Evolutionary conservation across 2,113 vertebrate genomes (phyloP), one percentile per base, ranked within the genome.

Genomic region (Xyliphius kryptos): DNA sequence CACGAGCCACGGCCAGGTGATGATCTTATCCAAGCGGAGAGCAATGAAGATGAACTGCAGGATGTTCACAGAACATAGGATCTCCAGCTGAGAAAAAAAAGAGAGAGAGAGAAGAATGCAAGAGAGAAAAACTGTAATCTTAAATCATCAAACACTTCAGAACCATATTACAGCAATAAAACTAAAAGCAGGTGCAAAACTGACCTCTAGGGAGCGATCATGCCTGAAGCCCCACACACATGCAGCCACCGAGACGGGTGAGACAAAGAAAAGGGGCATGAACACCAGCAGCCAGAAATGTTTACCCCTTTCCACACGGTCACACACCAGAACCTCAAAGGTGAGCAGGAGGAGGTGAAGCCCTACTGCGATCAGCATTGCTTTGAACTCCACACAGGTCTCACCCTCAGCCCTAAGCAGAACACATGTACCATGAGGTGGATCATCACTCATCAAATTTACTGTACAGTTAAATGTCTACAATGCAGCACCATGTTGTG

Each of bases 1-100:
- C 89, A 99, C 96, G 88, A 98, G 91, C 96, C 96, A 99, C 0
- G 94, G 94, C 96, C 96, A 98, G 72, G 77, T 89, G 87, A 99
- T 99, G 87, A 99, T 97, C 65, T 78, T 77, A 47, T 99, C 95
- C 76, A 99, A 82, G 80, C 88, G 89, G 75, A 99, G 89, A 66
- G 96, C 96, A 75, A 99, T 99, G 85, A 99, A 99, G 84, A 99
- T 99, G 82, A 99, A 99, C 86, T 99, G 96, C 1, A 99, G 90
- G 66, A 99, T 99, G 78, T 99, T 99, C 49, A 99, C 96, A 5
- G 96, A 99, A 75, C 96, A 99, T 79, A 99, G 77, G 68, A 98
- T 97, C 86, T 99, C 96, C 87, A 99, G 83, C 96, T 99, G 81
- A 74, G 77, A n/a, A n/a, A n/a, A 4, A 76, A 80, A 56, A 64